phyloP scores from a whole-genome alignment of 2,888 invertebrate genomes.

The Andrena hattorfiana region DNA sequence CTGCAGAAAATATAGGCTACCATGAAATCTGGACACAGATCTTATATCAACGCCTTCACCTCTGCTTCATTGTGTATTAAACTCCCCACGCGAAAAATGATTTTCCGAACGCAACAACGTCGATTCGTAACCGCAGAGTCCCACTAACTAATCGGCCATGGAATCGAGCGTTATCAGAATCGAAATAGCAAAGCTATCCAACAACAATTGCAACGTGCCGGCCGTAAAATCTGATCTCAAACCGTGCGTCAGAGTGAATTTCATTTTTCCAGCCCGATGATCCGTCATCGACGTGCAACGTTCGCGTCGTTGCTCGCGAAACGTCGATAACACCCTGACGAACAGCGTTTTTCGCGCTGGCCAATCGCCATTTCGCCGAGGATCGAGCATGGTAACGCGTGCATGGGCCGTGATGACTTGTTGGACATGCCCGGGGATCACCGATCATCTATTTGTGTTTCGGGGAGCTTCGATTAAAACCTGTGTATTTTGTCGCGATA shows the following conservation, averaged over 20 bases:
- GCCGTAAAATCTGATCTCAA: constrained; percentile 18
- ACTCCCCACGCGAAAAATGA: no score
- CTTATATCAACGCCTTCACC: no score
- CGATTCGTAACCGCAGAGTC: no score
- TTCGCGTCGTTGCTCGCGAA: constrained; percentile 20
- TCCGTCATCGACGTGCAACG: constrained; percentile 34
- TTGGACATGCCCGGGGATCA: constrained; percentile 1
- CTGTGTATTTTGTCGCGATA: neutral
- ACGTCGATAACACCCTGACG: constrained; percentile 30
- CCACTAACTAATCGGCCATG: no score
- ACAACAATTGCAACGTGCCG: constrained; percentile 2
- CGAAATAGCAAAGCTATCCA: neutral
- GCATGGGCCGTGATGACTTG: neutral
- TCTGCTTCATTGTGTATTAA: no score
- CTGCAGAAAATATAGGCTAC: no score
- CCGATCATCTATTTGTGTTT: neutral
- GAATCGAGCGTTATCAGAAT: no score
- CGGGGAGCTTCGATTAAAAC: neutral
- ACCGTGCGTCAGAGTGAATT: constrained; percentile 39
- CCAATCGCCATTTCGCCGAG: constrained; percentile 4
- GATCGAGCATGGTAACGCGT: neutral
- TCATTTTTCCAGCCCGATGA: constrained; percentile 49
- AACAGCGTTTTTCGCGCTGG: constrained; percentile 15
- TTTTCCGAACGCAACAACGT: no score
- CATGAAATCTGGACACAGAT: no score